A percentile compares a stretch with the other conserved stretches of the same genome.
Evolutionary conservation across 2,113 vertebrate species (phyloP).

Genomic region (Equus przewalskii): DNA sequence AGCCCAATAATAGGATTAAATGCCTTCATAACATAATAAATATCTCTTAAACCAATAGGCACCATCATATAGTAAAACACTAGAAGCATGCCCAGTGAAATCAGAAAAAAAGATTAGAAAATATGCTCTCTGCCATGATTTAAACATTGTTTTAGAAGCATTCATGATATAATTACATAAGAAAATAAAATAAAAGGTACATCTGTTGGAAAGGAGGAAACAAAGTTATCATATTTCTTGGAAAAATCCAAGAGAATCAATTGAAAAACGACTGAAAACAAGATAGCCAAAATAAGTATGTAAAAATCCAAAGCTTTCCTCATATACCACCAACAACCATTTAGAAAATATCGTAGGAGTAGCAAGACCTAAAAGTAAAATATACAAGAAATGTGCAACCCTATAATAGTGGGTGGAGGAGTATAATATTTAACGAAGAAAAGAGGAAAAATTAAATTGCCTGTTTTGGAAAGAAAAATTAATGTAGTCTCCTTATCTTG

Average conservation of each 20-base stretch:
- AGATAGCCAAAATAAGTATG: not conserved
- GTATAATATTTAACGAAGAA: not conserved
- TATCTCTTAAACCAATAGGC: not conserved
- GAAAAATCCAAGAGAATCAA: slow-evolving; percentile 17
- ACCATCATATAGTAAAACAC: not conserved
- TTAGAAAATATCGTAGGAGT: not conserved
- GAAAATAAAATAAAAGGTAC: not conserved
- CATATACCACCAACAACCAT: not conserved
- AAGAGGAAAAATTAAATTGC: not conserved
- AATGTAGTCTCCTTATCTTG: not conserved
- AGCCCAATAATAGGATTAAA: not conserved
- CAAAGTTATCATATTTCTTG: not conserved
- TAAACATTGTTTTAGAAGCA: not conserved
- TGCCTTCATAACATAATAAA: not conserved
- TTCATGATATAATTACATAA: not conserved
- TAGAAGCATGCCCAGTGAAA: not conserved
- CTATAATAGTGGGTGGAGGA: not conserved
- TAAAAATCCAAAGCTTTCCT: not conserved
- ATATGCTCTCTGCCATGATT: not conserved
- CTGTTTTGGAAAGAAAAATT: slow-evolving; percentile 34
- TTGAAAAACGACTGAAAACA: not conserved
- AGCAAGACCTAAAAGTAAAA: not conserved
- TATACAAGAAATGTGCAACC: not conserved
- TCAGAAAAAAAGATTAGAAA: not conserved
- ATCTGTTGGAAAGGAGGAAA: not conserved